Base-by-base conservation (phyloP, 2,888 invertebrate genomes). In the Diaperis boleti region DNA sequence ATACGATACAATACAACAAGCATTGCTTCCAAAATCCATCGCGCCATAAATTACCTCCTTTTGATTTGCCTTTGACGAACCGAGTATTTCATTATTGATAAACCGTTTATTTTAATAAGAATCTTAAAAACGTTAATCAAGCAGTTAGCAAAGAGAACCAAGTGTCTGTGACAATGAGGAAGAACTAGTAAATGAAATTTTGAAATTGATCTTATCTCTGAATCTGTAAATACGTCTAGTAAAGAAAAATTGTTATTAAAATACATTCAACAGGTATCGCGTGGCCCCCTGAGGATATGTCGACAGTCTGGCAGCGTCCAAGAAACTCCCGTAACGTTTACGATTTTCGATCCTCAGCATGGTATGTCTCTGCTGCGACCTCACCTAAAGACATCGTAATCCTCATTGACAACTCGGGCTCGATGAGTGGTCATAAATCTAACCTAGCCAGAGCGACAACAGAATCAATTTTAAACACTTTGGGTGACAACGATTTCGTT, bases 371-470 rank as follows among this genome's bases (percentile, higher is more conserved):
- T 72, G 97, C 97, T 0, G 97, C 98, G 8, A 96, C 96, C 3
- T 96, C 96, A 63, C 96, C 98, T 0, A 99, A 99, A 82, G 98
- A 99, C 82, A 86, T 98, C 75, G 90, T 97, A 67, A 96, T 99
- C 70, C 85, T 99, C 52, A 82, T 99, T 56, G 99, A 99, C 78
- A 88, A 90, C 68, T 95, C 95, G 4, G 94, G 95, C 8, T 92
- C 95, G 68, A 92, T 98, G 85, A 89, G 91, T 18, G 93, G 94
- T 0, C 90, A 92, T 62, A 86, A 92, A 67, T 90, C 92, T 75
- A 89, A 92, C 69, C 88, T 99, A 55, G 95, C 96, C 1, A 90
- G 91, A 76, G 91, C 92, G 13, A 97, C 97, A 0, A 92, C 95
- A 0, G 89, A 91, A 56, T 91, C 93, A 10, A 91, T 99, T 63